Base-by-base conservation (phyloP, 1,140 invertebrate species). In the Drosophila trapezifrons region DNA sequence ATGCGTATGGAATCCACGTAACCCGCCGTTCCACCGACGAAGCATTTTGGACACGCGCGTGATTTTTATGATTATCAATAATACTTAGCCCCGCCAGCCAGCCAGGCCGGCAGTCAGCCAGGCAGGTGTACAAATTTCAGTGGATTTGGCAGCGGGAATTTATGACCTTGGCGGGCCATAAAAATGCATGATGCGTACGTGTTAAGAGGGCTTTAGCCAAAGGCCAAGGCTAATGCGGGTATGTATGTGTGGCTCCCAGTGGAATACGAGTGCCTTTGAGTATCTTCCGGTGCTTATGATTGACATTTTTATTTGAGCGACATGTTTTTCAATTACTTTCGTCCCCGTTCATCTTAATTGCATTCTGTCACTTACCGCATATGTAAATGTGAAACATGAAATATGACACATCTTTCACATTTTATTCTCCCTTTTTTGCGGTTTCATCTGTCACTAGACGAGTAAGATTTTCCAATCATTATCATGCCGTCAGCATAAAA, bases 41-140 rank as follows among this genome's bases (percentile, higher is more conserved):
- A 58, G 38, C 62, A 78, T 86, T 86, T 85, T 85, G 78, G 75
- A 85, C 83, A 85, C 78, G 82, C 79, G 63, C 59, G 54, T 83
- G 79, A 83, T 79, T 83, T 87, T 83, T 87, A 86, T 86, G 82
- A 55, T 59, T 86, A 83, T 86, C 82, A 83, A 86, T 86, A 86
- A 87, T 76, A 83, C 79, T 86, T 82, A 72, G 57, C 40, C 35
- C 17, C 38, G 46, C 20, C 49, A 46, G 51, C 49, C 83, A 87
- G 78, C 20, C 49, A 42, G 46, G 49, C 27, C 9, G 27, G 27
- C 8, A 29, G 27, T 1, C 27, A 8, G 27, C 20, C 49, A 49
- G 51, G 54, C 82, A 87, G 78, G 78, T 87, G 83, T 87, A 78
- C 77, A 74, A 57, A 77, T 89, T 89, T 80, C 74, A 58, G 12